Percentiles rank a stretch among this genome's conserved stretches.
These are phyloP conservation scores for Heliocidaris erythrogramma DNA, from an alignment of 35 echinoderm and acorn worm species.

Conservation along the genomic window DNA sequence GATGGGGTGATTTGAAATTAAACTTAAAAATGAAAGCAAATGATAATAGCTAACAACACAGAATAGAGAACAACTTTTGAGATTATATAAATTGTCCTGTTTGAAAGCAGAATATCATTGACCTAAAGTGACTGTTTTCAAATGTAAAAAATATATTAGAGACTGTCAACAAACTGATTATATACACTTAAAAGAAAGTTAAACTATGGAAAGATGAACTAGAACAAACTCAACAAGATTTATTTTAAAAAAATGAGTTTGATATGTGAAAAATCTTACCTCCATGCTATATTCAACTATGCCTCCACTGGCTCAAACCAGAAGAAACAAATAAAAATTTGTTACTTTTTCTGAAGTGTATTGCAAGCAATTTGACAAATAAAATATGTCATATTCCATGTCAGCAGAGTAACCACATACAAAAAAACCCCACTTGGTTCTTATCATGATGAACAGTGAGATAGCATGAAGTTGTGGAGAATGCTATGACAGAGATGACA, in stretches of 20 bases:
- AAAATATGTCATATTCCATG: not conserved
- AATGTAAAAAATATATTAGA: too few species aligned
- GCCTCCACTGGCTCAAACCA: not conserved
- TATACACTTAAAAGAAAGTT: too few species aligned
- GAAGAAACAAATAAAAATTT: not conserved
- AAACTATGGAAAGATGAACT: too few species aligned
- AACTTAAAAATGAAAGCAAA: too few species aligned
- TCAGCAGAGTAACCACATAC: not conserved
- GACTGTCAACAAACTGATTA: too few species aligned
- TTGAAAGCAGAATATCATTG: too few species aligned
- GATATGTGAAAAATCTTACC: not conserved
- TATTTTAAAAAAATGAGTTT: not conserved
- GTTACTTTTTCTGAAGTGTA: not conserved
- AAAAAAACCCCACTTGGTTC: not conserved
- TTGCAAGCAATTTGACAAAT: not conserved
- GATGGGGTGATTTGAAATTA: too few species aligned
- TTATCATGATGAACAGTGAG: not conserved
- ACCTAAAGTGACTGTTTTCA: too few species aligned
- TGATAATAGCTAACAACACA: too few species aligned
- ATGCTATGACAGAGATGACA: not conserved
- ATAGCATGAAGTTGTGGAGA: not conserved
- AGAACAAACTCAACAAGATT: not conserved
- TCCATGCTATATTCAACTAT: not conserved
- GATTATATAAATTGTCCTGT: too few species aligned
- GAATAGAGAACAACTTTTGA: too few species aligned